Evolutionary conservation across 2,113 vertebrate species (phyloP), one percentile per base, ranked within the genome.

Genomic region (Donacobius atricapilla): DNA sequence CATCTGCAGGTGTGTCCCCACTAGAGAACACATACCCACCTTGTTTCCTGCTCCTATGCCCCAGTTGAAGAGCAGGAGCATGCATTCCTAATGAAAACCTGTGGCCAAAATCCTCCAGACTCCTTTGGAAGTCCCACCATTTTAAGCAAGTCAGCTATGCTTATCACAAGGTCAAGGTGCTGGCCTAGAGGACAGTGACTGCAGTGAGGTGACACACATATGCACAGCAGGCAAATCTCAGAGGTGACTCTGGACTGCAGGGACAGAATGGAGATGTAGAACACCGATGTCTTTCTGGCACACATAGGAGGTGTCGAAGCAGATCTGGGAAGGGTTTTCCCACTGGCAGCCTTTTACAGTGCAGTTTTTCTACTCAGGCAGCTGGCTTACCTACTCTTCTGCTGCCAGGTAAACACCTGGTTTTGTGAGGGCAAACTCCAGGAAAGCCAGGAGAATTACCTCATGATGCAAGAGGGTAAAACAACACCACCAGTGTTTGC

Each of bases 1-100:
- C 54, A 33, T 12, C 40, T 73, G 77, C 72, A 89, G 71, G 10
- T 60, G 64, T 16, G 44, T 39, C 39, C 28, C 25, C 11, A 15
- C 57, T 13, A 50, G 21, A 64, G 35, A 45, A 9, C 53, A 42
- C 3, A 0, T n/a, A 47, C 15, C 16, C 3, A 1, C 24, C 27
- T 48, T 2, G 0, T 64, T 79, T 89, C 27, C 44, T 71, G 58
- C 39, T 93, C 48, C 48, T 27, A 15, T 56, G 16, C 14, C 60
- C 47, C 72, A 45, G 28, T 0, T 58, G 47, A 75, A 71, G 47
- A 63, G n/a, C 6, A 2, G 57, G 57, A 28, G 13, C 0, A 0
- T 24, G n/a, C n/a, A 60, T 39, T 31, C 39, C 42, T 40, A 22
- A 12, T 27, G 51, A 65, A 79, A 70, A 63, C 28, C 17, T 28